Percentiles rank a stretch among this genome's conserved stretches.
Evolutionary conservation across 1,140 invertebrate genomes (phyloP).

Genomic region (Apocrypta bakeri): DNA sequence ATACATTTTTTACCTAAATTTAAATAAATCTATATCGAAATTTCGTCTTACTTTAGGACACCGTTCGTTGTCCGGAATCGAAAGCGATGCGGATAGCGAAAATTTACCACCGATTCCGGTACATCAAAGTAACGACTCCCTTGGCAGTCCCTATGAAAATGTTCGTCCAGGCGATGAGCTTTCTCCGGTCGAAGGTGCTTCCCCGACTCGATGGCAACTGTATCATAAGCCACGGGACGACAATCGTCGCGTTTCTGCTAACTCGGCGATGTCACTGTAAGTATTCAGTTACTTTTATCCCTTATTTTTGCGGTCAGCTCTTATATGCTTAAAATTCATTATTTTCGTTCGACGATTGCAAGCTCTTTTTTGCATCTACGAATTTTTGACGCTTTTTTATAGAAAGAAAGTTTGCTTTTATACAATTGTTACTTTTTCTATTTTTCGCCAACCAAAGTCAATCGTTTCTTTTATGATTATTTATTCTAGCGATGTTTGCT

Average conservation of each 20-base stretch:
- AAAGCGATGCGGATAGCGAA: constrained; percentile 76
- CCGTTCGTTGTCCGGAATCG: constrained; percentile 71
- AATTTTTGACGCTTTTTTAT: background rate
- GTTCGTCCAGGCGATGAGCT: constrained; percentile 75
- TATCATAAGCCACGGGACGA: constrained; percentile 76
- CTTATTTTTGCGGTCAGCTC: background rate
- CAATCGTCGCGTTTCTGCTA: constrained; percentile 76
- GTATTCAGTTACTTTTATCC: constrained; percentile 59
- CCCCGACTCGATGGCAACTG: constrained; percentile 78
- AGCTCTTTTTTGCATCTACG: background rate
- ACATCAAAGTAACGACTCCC: constrained; percentile 75
- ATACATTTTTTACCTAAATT: no score
- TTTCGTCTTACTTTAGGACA: constrained; percentile 59
- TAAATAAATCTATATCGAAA: no score
- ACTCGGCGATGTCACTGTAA: constrained; percentile 78
- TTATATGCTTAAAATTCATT: background rate
- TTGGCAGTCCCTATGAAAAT: constrained; percentile 81
- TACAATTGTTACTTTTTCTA: background rate
- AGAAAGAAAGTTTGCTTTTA: no score
- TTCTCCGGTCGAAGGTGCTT: constrained; percentile 74
- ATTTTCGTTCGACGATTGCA: background rate
- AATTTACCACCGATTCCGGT: constrained; percentile 77
- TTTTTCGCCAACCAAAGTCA: background rate
- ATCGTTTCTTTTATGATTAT: no score
- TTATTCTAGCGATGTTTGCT: background rate